Evolutionary conservation across 2,888 invertebrate genomes (phyloP).

Genomic region (Dromius quadrimaculatus): DNA sequence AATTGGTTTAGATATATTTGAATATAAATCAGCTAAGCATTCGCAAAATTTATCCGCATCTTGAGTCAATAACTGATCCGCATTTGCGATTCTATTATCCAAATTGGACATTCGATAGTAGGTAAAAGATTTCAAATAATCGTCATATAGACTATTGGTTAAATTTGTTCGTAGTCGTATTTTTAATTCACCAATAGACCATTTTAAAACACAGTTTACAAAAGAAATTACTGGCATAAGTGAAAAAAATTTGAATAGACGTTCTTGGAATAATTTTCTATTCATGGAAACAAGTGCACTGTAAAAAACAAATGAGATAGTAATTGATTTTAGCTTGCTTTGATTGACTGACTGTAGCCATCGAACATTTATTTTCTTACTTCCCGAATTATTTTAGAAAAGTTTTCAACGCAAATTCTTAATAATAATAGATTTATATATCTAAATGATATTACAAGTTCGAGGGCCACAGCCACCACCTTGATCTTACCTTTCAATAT

Average conservation of each 20-base stretch:
- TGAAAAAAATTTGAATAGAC: slow-evolving; percentile 82
- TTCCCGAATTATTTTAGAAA: too few species aligned
- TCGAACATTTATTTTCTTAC: not conserved
- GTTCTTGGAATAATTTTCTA: slow-evolving; percentile 78
- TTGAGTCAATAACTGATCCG: slow-evolving; percentile 94
- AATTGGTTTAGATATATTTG: slow-evolving; percentile 95
- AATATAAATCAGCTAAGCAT: slow-evolving; percentile 94
- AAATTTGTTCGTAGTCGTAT: slow-evolving; percentile 90
- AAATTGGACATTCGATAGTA: slow-evolving; percentile 97
- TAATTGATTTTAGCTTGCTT: too few species aligned
- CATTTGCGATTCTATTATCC: slow-evolving; percentile 94
- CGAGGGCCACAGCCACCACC: too few species aligned
- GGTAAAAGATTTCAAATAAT: slow-evolving; percentile 95
- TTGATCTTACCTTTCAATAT: slow-evolving; percentile 85
- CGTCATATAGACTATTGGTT: slow-evolving; percentile 86
- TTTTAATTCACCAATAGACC: slow-evolving; percentile 94
- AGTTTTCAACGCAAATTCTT: too few species aligned
- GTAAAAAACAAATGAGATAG: slow-evolving; percentile 66
- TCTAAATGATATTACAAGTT: too few species aligned
- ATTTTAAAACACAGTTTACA: slow-evolving; percentile 94
- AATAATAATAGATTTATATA: too few species aligned
- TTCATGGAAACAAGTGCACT: slow-evolving; percentile 95
- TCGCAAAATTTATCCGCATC: slow-evolving; percentile 99
- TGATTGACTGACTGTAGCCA: slow-evolving; percentile 52
- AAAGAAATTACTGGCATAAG: slow-evolving; percentile 93